Conservation (phyloP, 2,113 vertebrate genomes). For the Gnathonemus longibarbis region DNA sequence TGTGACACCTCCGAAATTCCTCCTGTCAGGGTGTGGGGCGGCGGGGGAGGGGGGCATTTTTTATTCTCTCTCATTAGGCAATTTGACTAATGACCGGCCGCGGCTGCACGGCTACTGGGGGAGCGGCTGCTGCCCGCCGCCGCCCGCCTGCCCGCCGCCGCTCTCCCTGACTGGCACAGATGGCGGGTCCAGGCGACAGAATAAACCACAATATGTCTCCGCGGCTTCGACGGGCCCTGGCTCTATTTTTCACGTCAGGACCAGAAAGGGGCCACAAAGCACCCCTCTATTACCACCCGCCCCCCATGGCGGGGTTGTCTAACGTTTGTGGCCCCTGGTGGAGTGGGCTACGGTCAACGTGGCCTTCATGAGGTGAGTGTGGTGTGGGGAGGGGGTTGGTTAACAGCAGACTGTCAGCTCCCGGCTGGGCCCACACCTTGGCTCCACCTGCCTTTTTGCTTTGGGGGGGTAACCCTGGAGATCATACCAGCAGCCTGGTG, state of each 20-base stretch:
- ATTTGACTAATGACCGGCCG: slow-evolving; percentile 60
- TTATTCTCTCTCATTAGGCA: slow-evolving; percentile 64
- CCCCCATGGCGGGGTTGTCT: background rate
- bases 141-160: slow-evolving; percentile 49
- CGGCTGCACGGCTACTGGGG: slow-evolving; percentile 50
- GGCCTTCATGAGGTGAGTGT: background rate
- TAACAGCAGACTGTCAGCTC: background rate
- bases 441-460: background rate
- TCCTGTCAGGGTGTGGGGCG: slow-evolving; percentile 56
- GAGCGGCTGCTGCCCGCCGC: slow-evolving; percentile 46
- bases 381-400: background rate
- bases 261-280: slow-evolving; percentile 50
- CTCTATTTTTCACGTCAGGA: slow-evolving; percentile 55
- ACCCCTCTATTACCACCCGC: slow-evolving; percentile 33
- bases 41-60: slow-evolving; percentile 45
- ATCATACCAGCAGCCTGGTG: background rate
- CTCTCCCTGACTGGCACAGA: slow-evolving; percentile 65
- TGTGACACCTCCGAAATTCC: slow-evolving; percentile 66
- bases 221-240: slow-evolving; percentile 54
- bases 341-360: background rate
- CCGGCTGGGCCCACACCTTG: background rate
- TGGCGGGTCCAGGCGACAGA: slow-evolving; percentile 62
- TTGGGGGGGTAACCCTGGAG: background rate
- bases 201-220: slow-evolving; percentile 68
- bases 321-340: background rate